These are phyloP conservation scores for Artemia franciscana DNA, from an alignment of 1,140 invertebrate species.

Conservation along the genomic window DNA sequence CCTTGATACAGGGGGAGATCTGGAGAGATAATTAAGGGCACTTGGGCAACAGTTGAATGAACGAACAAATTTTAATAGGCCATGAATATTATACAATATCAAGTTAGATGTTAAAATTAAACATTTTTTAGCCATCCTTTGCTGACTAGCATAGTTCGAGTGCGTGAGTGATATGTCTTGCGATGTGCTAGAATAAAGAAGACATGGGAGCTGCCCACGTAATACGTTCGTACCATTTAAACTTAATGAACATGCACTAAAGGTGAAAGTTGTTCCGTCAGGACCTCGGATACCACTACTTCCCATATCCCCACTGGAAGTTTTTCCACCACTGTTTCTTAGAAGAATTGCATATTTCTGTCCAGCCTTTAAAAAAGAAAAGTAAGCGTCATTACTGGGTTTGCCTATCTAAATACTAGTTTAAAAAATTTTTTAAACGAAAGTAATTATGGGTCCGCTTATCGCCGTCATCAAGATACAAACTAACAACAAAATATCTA, in stretches of 20 bases:
- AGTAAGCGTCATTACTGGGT: no score
- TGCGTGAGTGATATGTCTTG: conserved; percentile 13
- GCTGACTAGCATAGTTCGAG: neutral
- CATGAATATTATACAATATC: neutral
- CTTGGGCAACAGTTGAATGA: neutral
- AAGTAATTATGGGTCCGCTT: no score
- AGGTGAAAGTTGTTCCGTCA: conserved; percentile 77
- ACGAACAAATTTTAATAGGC: neutral
- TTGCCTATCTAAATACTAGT: neutral
- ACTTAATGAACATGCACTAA: conserved; percentile 70
- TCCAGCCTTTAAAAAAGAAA: conserved; percentile 36
- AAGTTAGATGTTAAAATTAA: neutral
- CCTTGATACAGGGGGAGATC: neutral
- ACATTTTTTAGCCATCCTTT: neutral
- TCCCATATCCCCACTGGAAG: conserved; percentile 77
- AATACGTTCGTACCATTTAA: conserved; percentile 83
- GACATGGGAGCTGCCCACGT: conserved; percentile 77
- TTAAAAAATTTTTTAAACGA: neutral
- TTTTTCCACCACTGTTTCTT: conserved; percentile 71
- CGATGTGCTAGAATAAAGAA: conserved; percentile 58
- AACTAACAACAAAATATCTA: no score
- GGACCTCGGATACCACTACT: conserved; percentile 61
- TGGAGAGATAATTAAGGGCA: neutral
- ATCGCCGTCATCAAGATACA: no score
- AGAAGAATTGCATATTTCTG: conserved; percentile 68